phyloP scores from a whole-genome alignment of 92 coral and sea anemone genomes.

The Hydrozoanthus gracilis region DNA sequence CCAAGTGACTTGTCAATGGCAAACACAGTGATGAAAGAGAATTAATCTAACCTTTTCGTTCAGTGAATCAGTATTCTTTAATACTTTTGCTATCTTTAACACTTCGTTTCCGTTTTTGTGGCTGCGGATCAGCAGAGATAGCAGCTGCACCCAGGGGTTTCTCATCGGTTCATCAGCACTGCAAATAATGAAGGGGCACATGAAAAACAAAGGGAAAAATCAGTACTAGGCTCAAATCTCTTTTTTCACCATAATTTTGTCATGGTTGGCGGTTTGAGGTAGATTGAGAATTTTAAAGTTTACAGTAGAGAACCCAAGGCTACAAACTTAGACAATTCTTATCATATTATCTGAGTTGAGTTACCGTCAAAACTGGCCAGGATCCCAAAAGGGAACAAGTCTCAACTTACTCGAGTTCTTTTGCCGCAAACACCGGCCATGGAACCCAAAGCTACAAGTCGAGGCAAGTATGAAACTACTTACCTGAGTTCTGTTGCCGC shows the following conservation, averaged over 20 bases:
- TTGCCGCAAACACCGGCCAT: too few species aligned
- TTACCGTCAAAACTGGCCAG: slow-evolving; percentile 94
- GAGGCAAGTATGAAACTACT: background rate
- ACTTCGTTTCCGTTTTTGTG: slow-evolving; percentile 79
- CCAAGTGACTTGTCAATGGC: too few species aligned
- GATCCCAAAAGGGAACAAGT: slow-evolving; percentile 69
- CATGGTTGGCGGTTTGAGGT: too few species aligned
- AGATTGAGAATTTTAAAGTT: background rate
- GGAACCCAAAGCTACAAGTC: too few species aligned
- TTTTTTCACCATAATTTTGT: too few species aligned
- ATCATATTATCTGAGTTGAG: slow-evolving; percentile 73
- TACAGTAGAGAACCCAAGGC: background rate
- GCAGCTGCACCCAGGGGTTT: slow-evolving; percentile 87
- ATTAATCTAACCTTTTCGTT: slow-evolving; percentile 70
- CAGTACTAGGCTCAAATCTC: background rate
- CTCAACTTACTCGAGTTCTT: background rate
- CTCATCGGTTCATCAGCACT: slow-evolving; percentile 74
- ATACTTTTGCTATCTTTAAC: slow-evolving; percentile 65
- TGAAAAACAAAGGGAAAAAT: background rate
- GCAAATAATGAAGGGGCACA: background rate
- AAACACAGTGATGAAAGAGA: background rate
- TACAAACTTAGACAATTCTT: background rate
- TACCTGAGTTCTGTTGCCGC: slow-evolving; percentile 92
- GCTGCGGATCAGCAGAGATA: slow-evolving; percentile 66
- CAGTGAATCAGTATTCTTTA: slow-evolving; percentile 64